Conservation (phyloP, 1,140 invertebrate species). For the Panulirus ornatus region DNA sequence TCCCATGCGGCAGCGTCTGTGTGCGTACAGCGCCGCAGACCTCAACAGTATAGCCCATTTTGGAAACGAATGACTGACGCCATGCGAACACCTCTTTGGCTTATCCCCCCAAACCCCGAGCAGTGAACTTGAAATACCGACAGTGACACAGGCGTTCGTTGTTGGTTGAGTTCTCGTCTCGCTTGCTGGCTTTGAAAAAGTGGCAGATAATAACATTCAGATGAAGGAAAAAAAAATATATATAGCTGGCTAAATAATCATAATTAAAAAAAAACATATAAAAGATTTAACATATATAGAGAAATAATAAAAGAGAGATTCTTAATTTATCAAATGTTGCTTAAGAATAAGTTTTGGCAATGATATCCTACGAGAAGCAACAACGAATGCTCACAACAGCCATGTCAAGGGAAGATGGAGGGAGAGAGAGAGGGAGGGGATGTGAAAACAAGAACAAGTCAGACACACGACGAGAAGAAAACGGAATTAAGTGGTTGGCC, state of each 20-base stretch:
- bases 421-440: not conserved
- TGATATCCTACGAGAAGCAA: not conserved
- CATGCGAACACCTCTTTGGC: no score
- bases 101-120: no score
- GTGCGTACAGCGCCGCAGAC: no score
- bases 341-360: not conserved
- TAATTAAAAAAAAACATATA: not conserved
- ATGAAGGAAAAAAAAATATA: not conserved
- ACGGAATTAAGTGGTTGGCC: slow-evolving; percentile 3
- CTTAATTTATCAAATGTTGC: not conserved
- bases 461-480: not conserved
- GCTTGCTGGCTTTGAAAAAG: not conserved
- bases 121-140: no score
- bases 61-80: no score
- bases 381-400: not conserved
- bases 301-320: not conserved
- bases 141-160: no score
- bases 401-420: not conserved
- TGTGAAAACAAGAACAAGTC: not conserved
- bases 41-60: no score
- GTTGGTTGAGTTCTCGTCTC: slow-evolving; percentile 10
- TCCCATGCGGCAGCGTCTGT: no score
- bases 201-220: slow-evolving; percentile 20
- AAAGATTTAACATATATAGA: not conserved
- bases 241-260: not conserved